Evolutionary conservation across 2,113 vertebrate species (phyloP).

Genomic region (Bambusicola thoracicus): DNA sequence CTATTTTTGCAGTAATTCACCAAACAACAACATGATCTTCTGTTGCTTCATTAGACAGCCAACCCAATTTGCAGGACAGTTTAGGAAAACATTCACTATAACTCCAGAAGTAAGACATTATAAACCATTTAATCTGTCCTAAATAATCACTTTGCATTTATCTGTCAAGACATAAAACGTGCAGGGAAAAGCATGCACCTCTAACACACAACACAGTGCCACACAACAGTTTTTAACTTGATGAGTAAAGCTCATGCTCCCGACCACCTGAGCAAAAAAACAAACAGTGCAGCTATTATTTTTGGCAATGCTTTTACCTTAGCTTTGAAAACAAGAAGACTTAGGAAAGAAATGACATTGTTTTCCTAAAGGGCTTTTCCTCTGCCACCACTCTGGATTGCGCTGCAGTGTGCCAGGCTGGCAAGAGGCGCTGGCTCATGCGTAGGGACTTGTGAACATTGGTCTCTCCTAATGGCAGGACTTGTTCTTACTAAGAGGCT

Average conservation of each 20-base stretch:
- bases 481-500: neutral
- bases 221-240: neutral
- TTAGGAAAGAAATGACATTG: neutral
- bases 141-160: neutral
- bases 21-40: neutral
- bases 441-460: neutral
- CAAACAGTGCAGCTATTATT: neutral
- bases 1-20: neutral
- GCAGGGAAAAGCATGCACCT: neutral
- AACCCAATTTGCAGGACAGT: slow-evolving; percentile 3
- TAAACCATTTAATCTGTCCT: slow-evolving; percentile 7
- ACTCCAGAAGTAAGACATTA: neutral
- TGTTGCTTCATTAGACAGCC: slow-evolving; percentile 4
- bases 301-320: neutral
- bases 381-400: accelerated
- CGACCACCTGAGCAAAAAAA: neutral
- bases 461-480: neutral
- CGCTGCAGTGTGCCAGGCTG: neutral
- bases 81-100: slow-evolving; percentile 16
- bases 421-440: neutral
- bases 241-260: neutral
- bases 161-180: slow-evolving; percentile 8
- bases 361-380: neutral
- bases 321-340: neutral
- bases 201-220: neutral